Evolutionary conservation across 2,113 vertebrate genomes (phyloP), one percentile per base, ranked within the genome.

Genomic region (Microtus ochrogaster): DNA sequence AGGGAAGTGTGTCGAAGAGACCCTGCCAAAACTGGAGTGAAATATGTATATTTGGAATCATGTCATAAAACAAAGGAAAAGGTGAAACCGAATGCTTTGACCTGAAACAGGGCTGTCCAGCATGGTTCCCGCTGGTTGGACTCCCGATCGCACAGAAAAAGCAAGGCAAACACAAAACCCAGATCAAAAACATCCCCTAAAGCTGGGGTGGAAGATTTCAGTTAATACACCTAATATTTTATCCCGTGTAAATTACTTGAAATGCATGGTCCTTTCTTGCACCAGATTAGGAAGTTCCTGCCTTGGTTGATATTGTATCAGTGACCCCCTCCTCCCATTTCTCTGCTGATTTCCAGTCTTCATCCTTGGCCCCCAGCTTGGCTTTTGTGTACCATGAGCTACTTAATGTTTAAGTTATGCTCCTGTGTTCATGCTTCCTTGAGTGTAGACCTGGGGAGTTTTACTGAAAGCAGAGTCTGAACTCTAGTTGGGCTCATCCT

Each of bases 11-110:
- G 61, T 47, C 6, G 5, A 26, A 39, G 39, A 33, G 22, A 47
- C 36, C 17, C 33, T 95, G 91, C n/a, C 65, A 77, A 95, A 93
- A 89, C 3, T 7, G 13, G 39, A 47, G n/a, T 47, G 72, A 30
- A 90, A 78, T 89, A 39, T 41, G 6, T 89, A 52, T 78, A 58
- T 85, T 84, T 96, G 68, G 47, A 96, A 58, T 84, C 65, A 61
- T 65, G 47, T 84, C 83, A 72, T 73, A 77, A 47, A 94, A 85
- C 22, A 61, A 89, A 83, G 49, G 39, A 39, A 91, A 91, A n/a
- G 9, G 13, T 61, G 44, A 74, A 82, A 49, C 14, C 39, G n/a
- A 21, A 49, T 12, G 22, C 39, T 30, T 81, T 16, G 61, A 21
- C 17, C 44, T 13, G 36, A 87, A 78, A 16, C 12, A 8, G 33